Evolutionary conservation across 2,888 invertebrate genomes (phyloP).

Genomic region (Lepidochitona cinerea): DNA sequence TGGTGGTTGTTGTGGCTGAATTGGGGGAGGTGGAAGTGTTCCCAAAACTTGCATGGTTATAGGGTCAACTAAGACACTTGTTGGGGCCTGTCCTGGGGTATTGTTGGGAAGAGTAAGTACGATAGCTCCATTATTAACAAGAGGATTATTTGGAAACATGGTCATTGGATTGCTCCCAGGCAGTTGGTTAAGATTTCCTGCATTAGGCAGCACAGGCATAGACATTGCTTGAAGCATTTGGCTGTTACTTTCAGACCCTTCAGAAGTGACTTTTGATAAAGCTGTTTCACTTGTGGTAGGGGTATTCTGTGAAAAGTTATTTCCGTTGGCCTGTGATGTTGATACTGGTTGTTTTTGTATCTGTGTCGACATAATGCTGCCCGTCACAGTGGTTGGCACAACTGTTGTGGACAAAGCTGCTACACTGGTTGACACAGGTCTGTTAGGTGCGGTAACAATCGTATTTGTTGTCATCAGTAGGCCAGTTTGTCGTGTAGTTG

Average conservation of each 20-base stretch:
- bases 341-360: slow-evolving; percentile 21
- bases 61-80: slow-evolving; percentile 51
- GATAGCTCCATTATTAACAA: slow-evolving; percentile 45
- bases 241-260: background rate
- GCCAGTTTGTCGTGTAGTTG: slow-evolving; percentile 23
- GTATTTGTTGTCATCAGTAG: slow-evolving; percentile 38
- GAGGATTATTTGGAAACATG: background rate
- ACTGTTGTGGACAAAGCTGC: slow-evolving; percentile 38
- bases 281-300: background rate
- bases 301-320: background rate
- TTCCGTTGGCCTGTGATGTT: background rate
- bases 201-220: background rate
- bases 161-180: background rate
- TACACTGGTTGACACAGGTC: slow-evolving; percentile 11
- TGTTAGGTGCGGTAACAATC: slow-evolving; percentile 6
- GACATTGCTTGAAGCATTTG: background rate
- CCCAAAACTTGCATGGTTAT: slow-evolving; percentile 43
- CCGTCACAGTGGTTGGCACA: slow-evolving; percentile 29
- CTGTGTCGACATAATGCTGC: slow-evolving; percentile 24
- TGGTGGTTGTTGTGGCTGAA: background rate
- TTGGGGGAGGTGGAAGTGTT: slow-evolving; percentile 21
- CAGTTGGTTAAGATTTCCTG: background rate
- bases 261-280: background rate
- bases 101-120: slow-evolving; percentile 57
- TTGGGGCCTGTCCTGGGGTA: slow-evolving; percentile 32